A percentile compares a stretch with the other conserved stretches of the same genome.
Evolutionary conservation across 1,140 invertebrate species (phyloP).

Genomic region (Philotrypesis tridentata): DNA sequence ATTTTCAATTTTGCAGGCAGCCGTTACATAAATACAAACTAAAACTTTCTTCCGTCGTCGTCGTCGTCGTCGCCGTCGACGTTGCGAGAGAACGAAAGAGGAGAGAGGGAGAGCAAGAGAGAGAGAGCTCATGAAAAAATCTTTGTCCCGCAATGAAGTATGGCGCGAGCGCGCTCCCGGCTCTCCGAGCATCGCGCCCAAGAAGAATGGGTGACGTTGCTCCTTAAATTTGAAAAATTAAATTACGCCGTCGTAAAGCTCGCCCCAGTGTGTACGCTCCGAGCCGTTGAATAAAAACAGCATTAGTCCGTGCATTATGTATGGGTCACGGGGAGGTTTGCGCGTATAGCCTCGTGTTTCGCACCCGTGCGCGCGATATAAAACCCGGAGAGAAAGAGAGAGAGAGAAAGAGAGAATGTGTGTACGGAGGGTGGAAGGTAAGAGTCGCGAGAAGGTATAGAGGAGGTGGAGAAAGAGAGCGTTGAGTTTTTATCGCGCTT

Average conservation of each 20-base stretch:
- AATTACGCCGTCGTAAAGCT: constrained; percentile 71
- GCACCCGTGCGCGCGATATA: constrained; percentile 3
- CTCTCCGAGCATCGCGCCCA: background rate
- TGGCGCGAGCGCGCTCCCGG: constrained; percentile 4
- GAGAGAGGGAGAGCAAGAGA: too few relatives aligned
- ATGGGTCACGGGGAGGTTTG: constrained; percentile 60
- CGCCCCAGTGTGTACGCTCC: constrained; percentile 53
- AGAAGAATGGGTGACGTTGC: constrained; percentile 59
- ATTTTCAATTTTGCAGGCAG: constrained; percentile 46
- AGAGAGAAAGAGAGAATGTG: too few relatives aligned
- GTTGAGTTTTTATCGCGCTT: constrained; percentile 34
- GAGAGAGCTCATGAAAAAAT: constrained; percentile 52
- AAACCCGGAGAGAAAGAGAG: constrained; percentile 30
- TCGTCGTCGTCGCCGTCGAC: background rate
- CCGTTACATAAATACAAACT: constrained; percentile 51
- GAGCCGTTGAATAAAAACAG: constrained; percentile 69
- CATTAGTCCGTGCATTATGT: constrained; percentile 72
- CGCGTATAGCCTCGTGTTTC: constrained; percentile 10
- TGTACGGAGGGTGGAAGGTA: background rate
- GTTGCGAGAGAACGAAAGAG: too few relatives aligned
- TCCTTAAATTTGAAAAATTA: constrained; percentile 73
- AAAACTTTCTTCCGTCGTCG: constrained; percentile 27
- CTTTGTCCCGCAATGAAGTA: constrained; percentile 51
- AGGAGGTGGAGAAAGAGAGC: background rate
- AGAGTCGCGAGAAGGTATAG: constrained; percentile 24